Conservation (phyloP, 2,113 vertebrate genomes). For the Cyanoliseus patagonus region DNA sequence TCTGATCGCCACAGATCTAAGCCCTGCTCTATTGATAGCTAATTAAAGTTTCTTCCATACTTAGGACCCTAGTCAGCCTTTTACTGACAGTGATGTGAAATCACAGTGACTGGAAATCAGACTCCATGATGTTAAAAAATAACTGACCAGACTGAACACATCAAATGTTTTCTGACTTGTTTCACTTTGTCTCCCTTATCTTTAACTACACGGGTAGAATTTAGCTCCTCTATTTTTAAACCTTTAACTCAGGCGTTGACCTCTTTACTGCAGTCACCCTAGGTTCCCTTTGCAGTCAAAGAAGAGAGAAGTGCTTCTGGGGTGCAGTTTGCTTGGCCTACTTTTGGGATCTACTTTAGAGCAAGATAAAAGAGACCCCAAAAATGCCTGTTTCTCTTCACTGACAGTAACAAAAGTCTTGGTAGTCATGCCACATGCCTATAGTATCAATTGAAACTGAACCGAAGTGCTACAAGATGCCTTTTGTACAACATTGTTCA, state of each 20-base stretch:
- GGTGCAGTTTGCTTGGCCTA: slow-evolving; percentile 37
- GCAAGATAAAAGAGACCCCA: slow-evolving; percentile 11
- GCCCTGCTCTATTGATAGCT: slow-evolving; percentile 11
- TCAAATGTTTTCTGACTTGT: slow-evolving; percentile 20
- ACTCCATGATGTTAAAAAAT: background rate
- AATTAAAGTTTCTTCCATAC: slow-evolving; percentile 37
- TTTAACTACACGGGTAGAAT: slow-evolving; percentile 39
- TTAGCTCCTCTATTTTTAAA: slow-evolving; percentile 64
- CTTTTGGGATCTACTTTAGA: slow-evolving; percentile 14
- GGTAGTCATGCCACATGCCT: background rate
- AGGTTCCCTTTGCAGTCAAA: slow-evolving; percentile 20
- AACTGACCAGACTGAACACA: background rate
- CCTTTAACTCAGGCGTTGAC: background rate
- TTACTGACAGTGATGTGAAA: background rate
- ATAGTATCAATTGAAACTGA: background rate
- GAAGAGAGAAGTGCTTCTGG: slow-evolving; percentile 3
- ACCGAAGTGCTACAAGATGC: background rate
- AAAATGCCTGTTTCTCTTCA: background rate
- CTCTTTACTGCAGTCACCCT: slow-evolving; percentile 53
- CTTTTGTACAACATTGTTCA: background rate
- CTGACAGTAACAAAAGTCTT: background rate
- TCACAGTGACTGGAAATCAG: background rate
- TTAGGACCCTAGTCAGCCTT: background rate
- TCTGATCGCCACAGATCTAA: slow-evolving; percentile 39
- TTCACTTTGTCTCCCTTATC: slow-evolving; percentile 48